Evolutionary conservation across 2,888 invertebrate genomes (phyloP).

Genomic region (Temnothorax ravouxi): DNA sequence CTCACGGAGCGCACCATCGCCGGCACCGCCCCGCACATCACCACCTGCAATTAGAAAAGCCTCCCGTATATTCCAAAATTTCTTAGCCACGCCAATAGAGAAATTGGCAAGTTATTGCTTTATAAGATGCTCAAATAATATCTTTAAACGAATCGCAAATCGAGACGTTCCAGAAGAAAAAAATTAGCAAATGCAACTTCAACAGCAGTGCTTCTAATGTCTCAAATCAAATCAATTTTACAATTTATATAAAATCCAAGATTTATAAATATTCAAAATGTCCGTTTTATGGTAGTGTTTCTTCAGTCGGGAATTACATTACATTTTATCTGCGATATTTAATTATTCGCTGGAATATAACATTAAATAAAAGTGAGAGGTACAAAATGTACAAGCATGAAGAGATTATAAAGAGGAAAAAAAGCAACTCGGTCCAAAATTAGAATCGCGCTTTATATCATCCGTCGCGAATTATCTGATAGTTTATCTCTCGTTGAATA

Average conservation of each 20-base stretch:
- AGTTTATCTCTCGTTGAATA: constrained; percentile 27
- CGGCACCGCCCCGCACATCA: constrained; percentile 92
- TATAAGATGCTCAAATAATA: background rate
- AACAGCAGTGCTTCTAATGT: background rate
- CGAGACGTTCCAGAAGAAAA: background rate
- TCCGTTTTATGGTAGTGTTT: background rate
- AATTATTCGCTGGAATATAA: background rate
- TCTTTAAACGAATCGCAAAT: background rate
- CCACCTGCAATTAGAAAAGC: constrained; percentile 87
- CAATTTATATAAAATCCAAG: background rate
- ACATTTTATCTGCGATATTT: constrained; percentile 14
- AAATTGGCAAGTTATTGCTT: background rate
- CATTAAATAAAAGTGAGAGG: background rate
- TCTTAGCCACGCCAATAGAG: background rate
- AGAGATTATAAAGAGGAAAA: background rate
- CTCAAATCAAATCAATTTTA: background rate
- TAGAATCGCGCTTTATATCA: constrained; percentile 16
- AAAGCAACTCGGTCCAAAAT: background rate
- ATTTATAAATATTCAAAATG: background rate
- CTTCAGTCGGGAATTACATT: background rate
- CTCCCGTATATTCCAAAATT: constrained; percentile 27
- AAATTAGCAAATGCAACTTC: background rate
- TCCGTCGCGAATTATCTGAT: constrained; percentile 9
- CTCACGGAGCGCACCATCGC: constrained; percentile 91
- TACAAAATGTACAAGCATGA: background rate